These are phyloP conservation scores for Pseudomyrmex sp. DNA, from an alignment of 1,140 invertebrate genomes.

Conservation along the genomic window DNA sequence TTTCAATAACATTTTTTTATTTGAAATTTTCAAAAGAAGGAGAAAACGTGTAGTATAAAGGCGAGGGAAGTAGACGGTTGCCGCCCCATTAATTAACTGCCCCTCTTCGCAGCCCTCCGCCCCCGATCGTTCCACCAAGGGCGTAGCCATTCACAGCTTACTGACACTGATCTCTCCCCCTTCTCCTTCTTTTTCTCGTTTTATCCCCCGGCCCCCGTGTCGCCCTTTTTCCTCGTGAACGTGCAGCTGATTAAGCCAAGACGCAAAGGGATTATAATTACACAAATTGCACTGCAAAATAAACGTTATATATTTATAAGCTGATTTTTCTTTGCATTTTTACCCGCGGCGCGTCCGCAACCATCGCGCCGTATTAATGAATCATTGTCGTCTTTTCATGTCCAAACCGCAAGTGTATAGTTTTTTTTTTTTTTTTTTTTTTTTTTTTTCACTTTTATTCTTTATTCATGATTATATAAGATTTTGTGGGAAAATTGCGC, in stretches of 20 bases:
- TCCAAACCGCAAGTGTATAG: not conserved
- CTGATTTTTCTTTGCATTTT: not conserved
- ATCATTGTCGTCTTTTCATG: not conserved
- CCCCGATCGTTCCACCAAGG: conserved; percentile 76
- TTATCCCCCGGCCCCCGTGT: conserved; percentile 10
- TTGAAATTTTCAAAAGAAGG: conserved; percentile 29
- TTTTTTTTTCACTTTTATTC: conserved; percentile 5
- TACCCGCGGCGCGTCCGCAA: not conserved
- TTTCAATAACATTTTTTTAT: too few species aligned
- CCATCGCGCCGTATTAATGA: not conserved
- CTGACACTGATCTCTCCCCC: conserved; percentile 70
- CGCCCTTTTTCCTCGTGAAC: conserved; percentile 45
- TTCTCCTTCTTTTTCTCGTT: conserved; percentile 33
- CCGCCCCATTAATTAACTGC: conserved; percentile 84
- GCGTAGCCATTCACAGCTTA: conserved; percentile 81
- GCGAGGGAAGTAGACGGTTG: conserved; percentile 76
- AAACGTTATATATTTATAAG: not conserved
- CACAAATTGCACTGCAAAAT: not conserved
- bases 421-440: not conserved
- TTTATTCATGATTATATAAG: conserved; percentile 23
- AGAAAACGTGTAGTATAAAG: conserved; percentile 54
- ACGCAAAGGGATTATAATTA: conserved; percentile 65
- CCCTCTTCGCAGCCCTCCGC: conserved; percentile 73
- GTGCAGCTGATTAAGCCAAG: conserved; percentile 68
- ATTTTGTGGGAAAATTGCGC: conserved; percentile 1